These are phyloP conservation scores for Lysiphlebus fabarum DNA, from an alignment of 1,140 invertebrate species.

Conservation along the genomic window DNA sequence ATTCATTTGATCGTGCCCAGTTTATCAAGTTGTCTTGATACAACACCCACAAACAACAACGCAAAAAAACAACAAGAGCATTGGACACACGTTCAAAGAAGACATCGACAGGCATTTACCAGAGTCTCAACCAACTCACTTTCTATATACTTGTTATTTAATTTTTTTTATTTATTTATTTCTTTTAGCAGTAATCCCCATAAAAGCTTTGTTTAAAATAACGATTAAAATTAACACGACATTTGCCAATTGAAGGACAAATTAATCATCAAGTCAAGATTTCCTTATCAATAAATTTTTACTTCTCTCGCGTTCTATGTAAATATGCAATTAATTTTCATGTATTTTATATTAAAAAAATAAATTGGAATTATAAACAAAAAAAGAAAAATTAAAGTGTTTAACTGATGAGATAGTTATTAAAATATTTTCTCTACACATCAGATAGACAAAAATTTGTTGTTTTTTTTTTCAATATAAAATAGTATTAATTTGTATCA, in stretches of 20 bases:
- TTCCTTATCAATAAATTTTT: constrained; percentile 7
- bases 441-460: too few relatives aligned
- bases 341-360: too few relatives aligned
- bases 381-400: too few relatives aligned
- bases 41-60: constrained; percentile 1
- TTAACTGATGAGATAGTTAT: too few relatives aligned
- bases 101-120: constrained; percentile 38
- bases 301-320: too few relatives aligned
- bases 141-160: not conserved
- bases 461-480: too few relatives aligned
- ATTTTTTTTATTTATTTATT: too few relatives aligned
- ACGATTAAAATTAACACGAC: constrained; percentile 33
- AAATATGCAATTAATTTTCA: too few relatives aligned
- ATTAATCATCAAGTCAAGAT: constrained; percentile 6
- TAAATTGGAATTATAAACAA: too few relatives aligned
- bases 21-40: constrained; percentile 35
- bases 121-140: constrained; percentile 29
- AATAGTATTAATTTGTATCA: too few relatives aligned
- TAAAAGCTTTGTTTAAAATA: constrained; percentile 24
- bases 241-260: constrained; percentile 19
- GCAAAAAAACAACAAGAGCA: constrained; percentile 2
- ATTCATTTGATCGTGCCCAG: constrained; percentile 54
- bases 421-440: too few relatives aligned
- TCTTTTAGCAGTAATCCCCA: constrained; percentile 19
- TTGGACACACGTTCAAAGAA: not conserved